phyloP scores from a whole-genome alignment of 1,140 invertebrate species.

The Aphelinus certus region DNA sequence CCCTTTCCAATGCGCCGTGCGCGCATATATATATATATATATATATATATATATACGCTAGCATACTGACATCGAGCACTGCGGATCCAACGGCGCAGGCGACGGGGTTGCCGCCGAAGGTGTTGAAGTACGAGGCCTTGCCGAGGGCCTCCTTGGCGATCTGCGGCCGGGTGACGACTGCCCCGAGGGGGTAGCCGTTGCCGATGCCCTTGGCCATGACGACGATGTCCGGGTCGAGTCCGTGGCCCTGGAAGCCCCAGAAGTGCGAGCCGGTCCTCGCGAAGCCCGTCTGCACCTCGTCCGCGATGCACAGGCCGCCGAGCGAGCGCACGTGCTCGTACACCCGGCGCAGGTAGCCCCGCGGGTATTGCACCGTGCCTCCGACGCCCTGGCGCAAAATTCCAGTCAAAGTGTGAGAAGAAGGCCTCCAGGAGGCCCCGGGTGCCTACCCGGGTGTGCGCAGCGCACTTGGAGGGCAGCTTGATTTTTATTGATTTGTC shows the following conservation, averaged over 20 bases:
- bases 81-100: conserved; percentile 87
- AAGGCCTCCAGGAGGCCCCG: too few relatives aligned
- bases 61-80: conserved; percentile 81
- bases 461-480: too few relatives aligned
- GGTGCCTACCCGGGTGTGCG: too few relatives aligned
- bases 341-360: conserved; percentile 85
- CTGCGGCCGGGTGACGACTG: conserved; percentile 89
- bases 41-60: too few relatives aligned
- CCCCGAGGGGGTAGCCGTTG: conserved; percentile 94
- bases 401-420: too few relatives aligned
- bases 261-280: conserved; percentile 92
- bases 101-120: conserved; percentile 94
- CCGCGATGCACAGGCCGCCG: conserved; percentile 90
- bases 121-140: conserved; percentile 91
- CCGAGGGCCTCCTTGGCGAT: conserved; percentile 80
- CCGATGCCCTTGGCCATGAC: conserved; percentile 90
- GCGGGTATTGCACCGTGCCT: conserved; percentile 91
- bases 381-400: conserved; percentile 76
- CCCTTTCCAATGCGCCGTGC: too few relatives aligned
- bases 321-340: conserved; percentile 80
- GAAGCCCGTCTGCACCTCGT: conserved; percentile 98
- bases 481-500: too few relatives aligned
- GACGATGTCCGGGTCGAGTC: conserved; percentile 90
- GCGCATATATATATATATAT: too few relatives aligned
- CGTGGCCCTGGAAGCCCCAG: conserved; percentile 94